These are phyloP conservation scores for Oscheius sp. DNA, from an alignment of 2,888 invertebrate species.

Conservation along the genomic window DNA sequence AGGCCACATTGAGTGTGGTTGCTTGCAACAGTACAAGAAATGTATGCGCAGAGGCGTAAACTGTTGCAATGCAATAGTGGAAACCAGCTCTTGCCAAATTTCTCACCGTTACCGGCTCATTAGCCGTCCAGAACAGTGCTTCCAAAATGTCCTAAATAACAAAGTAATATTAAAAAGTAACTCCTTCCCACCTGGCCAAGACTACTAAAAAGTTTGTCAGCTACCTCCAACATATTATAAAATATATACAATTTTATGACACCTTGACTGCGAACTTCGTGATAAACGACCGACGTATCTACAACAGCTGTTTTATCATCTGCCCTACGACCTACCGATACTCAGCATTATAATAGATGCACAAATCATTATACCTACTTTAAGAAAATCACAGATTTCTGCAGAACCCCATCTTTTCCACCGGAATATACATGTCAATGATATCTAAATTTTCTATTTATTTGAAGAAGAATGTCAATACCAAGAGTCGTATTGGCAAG, in stretches of 20 bases:
- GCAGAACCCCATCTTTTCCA: constrained; percentile 66
- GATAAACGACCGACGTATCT: constrained; percentile 60
- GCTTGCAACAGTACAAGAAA: constrained; percentile 86
- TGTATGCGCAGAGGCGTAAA: constrained; percentile 82
- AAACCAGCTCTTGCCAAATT: constrained; percentile 79
- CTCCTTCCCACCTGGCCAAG: constrained; percentile 77
- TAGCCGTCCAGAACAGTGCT: constrained; percentile 97
- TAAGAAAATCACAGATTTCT: constrained; percentile 90
- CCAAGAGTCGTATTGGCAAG: constrained; percentile 88
- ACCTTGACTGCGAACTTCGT: constrained; percentile 83
- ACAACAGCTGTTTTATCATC: constrained; percentile 8
- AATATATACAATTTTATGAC: constrained; percentile 99
- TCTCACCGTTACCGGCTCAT: constrained; percentile 85
- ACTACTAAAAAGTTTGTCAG: constrained; percentile 92
- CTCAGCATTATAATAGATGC: constrained; percentile 82
- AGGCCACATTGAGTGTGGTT: constrained; percentile 96
- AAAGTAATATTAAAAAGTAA: not conserved
- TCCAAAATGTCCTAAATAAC: constrained; percentile 96
- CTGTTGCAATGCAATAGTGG: constrained; percentile 89
- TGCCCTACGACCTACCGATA: constrained; percentile 88
- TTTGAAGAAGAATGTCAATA: constrained; percentile 78
- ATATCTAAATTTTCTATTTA: constrained; percentile 52
- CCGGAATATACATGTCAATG: constrained; percentile 55
- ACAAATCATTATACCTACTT: constrained; percentile 58
- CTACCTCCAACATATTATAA: constrained; percentile 97